A percentile compares a stretch with the other conserved stretches of the same genome.
These are phyloP conservation scores for Labrus mixtus DNA, from an alignment of 2,113 vertebrate species.

Conservation along the genomic window DNA sequence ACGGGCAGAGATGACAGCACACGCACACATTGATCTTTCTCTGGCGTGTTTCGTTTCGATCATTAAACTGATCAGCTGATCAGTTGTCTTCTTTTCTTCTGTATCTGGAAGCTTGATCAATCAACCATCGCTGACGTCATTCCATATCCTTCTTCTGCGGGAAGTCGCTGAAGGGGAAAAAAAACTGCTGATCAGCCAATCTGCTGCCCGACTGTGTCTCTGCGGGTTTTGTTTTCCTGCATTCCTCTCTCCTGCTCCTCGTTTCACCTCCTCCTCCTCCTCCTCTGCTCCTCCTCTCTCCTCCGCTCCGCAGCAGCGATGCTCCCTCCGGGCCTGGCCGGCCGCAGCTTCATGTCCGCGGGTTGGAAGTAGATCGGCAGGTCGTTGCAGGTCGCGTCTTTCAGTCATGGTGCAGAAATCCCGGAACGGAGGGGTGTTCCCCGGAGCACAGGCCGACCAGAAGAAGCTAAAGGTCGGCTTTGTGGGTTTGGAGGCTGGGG, in stretches of 20 bases:
- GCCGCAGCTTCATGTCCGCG: conserved; percentile 1
- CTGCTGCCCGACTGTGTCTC: not conserved
- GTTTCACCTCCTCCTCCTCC: not conserved
- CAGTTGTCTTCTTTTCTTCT: not conserved
- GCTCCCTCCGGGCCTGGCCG: conserved; percentile 75
- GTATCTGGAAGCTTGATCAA: not conserved
- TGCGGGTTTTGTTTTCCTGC: conserved; percentile 2
- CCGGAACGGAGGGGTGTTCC: conserved; percentile 94
- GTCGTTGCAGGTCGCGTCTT: conserved; percentile 12
- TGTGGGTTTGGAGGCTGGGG: conserved; percentile 92
- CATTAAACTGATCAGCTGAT: conserved; percentile 1
- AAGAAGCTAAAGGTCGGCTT: conserved; percentile 98
- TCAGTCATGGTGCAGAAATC: conserved; percentile 93
- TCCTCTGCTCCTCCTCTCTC: not conserved
- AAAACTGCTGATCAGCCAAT: conserved; percentile 48
- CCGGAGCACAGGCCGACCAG: conserved; percentile 88
- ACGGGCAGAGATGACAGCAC: not conserved
- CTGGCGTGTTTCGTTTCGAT: not conserved
- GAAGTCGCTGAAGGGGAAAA: conserved; percentile 36
- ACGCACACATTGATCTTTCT: not conserved
- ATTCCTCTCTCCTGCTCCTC: not conserved
- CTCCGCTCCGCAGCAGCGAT: conserved; percentile 37
- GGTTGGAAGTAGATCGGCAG: not conserved
- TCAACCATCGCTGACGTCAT: conserved; percentile 45
- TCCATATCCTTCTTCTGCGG: conserved; percentile 35